Conservation (phyloP, 2,888 invertebrate genomes). For the Philereme transversata region DNA sequence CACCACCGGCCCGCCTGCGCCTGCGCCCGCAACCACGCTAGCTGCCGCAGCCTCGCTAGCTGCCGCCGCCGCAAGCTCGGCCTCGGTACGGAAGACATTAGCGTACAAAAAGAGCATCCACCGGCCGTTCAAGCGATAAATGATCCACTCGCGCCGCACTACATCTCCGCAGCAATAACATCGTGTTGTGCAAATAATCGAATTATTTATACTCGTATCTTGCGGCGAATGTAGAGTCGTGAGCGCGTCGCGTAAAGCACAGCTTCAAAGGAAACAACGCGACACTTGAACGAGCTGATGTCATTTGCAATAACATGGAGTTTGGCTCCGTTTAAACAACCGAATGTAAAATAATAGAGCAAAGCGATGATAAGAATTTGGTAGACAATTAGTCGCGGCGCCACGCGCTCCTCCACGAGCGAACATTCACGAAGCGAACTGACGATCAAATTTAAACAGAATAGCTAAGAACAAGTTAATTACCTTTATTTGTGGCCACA, state of each 20-base stretch:
- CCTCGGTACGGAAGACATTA: conserved; percentile 13
- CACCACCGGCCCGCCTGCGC: conserved; percentile 42
- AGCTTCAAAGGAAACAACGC: too few relatives aligned
- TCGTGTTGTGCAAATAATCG: not conserved
- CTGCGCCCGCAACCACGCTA: conserved; percentile 34
- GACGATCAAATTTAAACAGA: conserved; percentile 2
- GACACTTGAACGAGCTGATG: too few relatives aligned
- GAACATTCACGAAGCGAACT: conserved; percentile 7
- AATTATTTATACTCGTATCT: too few relatives aligned
- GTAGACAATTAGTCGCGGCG: not conserved
- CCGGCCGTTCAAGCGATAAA: not conserved
- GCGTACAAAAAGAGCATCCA: not conserved
- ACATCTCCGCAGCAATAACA: not conserved
- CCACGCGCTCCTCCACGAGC: not conserved
- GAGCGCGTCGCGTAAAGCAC: too few relatives aligned
- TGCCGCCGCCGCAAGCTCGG: conserved; percentile 3
- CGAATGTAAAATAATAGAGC: not conserved
- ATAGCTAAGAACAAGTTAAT: conserved; percentile 8
- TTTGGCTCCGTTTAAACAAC: too few relatives aligned
- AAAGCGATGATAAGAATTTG: conserved; percentile 6
- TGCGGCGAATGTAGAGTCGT: too few relatives aligned
- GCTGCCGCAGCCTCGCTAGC: conserved; percentile 11
- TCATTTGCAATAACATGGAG: too few relatives aligned
- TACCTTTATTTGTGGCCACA: conserved; percentile 15
- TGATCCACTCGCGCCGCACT: not conserved